Evolutionary conservation across 2,113 vertebrate genomes (phyloP), one percentile per base, ranked within the genome.

Genomic region (Willisornis vidua): DNA sequence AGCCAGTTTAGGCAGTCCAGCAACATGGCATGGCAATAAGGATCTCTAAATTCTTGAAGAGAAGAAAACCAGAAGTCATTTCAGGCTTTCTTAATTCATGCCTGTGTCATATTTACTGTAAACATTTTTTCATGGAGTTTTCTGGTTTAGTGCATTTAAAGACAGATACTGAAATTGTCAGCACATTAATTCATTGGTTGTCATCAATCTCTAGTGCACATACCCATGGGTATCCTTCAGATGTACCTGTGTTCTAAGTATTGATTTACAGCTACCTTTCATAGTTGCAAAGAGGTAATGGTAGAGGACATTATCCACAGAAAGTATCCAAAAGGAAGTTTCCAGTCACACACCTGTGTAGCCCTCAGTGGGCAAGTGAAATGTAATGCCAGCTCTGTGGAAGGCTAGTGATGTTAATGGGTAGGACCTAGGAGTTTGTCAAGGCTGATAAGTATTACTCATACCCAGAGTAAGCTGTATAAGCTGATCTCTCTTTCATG

Each of bases 261-360:
- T 16, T 49, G 72, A 23, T 90, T 84, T 70, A 55, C 14, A 75
- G 26, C 46, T 73, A 4, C 7, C 19, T 89, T 77, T 70, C 41
- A 35, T 59, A 70, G 45, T 11, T 70, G 41, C 49, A 57, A 76
- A 82, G 59, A 37, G 55, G 46, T 39, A 33, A 3, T 37, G 28
- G 28, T 6, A 72, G 26, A 52, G 51, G 12, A 29, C 0, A 0
- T 37, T 48, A 33, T 43, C 46, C 43, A 45, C 4, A 23, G 23
- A 19, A 79, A 66, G 6, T 26, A 14, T 62, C 37, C 57, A 17
- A 25, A 48, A 46, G 18, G 22, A 18, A 45, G 13, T 39, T 83
- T 58, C n/a, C 48, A 63, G n/a, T 80, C 14, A 35, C 15, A 8
- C 14, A 48, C 25, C 37, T 70, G 2, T 65, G 65, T 49, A 75